Percentiles rank a stretch among this genome's conserved stretches.
phyloP scores from a whole-genome alignment of 2,888 invertebrate species.

The Lasius platythorax region DNA sequence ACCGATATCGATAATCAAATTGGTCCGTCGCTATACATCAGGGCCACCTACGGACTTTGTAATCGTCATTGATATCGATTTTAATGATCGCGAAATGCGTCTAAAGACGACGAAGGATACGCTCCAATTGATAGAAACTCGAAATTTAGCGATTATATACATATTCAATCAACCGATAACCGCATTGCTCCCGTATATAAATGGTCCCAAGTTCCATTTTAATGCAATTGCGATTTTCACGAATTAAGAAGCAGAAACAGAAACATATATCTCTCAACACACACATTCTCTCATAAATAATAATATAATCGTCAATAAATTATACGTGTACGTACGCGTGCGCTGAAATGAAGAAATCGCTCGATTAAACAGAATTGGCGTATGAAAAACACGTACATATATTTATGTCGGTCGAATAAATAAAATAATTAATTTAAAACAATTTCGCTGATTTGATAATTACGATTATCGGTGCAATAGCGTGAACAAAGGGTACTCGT shows the following conservation, averaged over 20 bases:
- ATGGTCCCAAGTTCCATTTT: not conserved
- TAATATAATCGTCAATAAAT: not conserved
- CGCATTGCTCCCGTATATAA: not conserved
- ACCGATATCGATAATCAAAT: conserved; percentile 60
- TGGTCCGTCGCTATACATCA: conserved; percentile 6
- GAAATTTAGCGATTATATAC: not conserved
- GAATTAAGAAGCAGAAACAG: not conserved
- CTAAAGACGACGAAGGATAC: not conserved
- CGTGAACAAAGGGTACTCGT: not conserved
- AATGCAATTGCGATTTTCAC: not conserved
- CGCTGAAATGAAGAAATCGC: not conserved
- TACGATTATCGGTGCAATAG: conserved; percentile 1
- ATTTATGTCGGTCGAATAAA: not conserved
- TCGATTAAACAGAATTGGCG: not conserved
- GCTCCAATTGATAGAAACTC: not conserved
- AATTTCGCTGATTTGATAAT: conserved; percentile 14
- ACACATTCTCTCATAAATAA: not conserved
- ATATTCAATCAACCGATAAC: not conserved
- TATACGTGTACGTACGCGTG: not conserved
- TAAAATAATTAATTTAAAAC: conserved; percentile 27
- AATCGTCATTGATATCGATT: conserved; percentile 4
- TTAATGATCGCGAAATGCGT: not conserved
- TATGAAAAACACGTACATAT: not conserved
- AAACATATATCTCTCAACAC: not conserved
- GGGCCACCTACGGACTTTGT: not conserved